Base-by-base conservation (phyloP, 2,797 vertebrate genomes). In the Pangasius mekongensis region DNA sequence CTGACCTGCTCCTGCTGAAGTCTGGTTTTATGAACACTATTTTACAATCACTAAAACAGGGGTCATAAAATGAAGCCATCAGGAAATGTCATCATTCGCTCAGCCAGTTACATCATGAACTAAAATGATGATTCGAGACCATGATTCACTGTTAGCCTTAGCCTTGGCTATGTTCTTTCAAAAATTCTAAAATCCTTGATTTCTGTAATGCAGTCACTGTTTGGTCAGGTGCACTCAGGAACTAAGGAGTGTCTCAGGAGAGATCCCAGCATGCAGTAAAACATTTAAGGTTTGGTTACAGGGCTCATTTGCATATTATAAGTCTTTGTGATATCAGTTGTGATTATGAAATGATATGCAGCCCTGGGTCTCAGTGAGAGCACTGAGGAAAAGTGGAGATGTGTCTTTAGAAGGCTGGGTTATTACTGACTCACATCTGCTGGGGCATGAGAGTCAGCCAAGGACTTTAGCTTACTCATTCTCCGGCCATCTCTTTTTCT, bases 11-110 rank as follows among this genome's bases (percentile, higher is more conserved):
- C 8, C 78, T 81, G 78, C 56, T 82, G 56, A 82, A 58, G 20
- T 81, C 30, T 56, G 33, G 9, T 43, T 62, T 82, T 39, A 62
- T 39, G 56, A 82, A 82, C 33, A 39, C 33, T 16, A 39, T 60
- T 81, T 81, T 81, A 60, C 56, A 60, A 81, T 24, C 56, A 81
- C 22, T 81, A 39, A 81, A 60, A 27, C 18, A 62, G 33, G 14
- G 33, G 56, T 43, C 78, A 60, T 82, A 82, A 82, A 82, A 60
- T 43, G 22, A 60, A 82, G 56, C 56, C 78, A 60, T 82, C 56
- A 58, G 78, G 20, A 62, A 82, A 60, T 80, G 77, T 58, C 77
- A 80, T 82, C 78, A 81, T 58, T 58, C 77, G 58, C 9, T 81
- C 54, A 36, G 77, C 9, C 56, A 43, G 56, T 62, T 24, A 60